Percentiles rank a stretch among this genome's conserved stretches.
Evolutionary conservation across 2,888 invertebrate genomes (phyloP).

Genomic region (Acleris sparsana): DNA sequence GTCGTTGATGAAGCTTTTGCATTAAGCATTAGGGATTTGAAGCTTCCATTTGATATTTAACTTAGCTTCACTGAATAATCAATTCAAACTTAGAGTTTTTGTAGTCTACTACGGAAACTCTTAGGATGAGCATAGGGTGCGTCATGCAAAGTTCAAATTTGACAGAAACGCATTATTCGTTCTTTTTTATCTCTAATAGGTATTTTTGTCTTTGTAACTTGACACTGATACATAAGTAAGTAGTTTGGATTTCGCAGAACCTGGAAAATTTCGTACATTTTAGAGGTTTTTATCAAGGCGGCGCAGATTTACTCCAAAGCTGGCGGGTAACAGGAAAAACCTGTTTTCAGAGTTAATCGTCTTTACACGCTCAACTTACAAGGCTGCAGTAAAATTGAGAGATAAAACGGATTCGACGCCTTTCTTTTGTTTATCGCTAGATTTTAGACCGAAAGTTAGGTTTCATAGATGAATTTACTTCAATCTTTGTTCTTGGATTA

Average conservation of each 20-base stretch:
- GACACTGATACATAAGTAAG: not conserved
- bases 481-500: no score
- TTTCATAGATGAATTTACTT: not conserved
- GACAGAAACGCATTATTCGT: no score
- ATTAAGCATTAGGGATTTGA: not conserved
- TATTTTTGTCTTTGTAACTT: no score
- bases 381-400: slow-evolving; percentile 17
- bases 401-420: slow-evolving; percentile 16
- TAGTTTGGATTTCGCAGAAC: not conserved
- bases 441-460: not conserved
- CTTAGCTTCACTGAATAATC: not conserved
- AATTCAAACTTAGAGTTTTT: not conserved
- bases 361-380: slow-evolving; percentile 32
- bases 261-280: slow-evolving; percentile 5
- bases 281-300: slow-evolving; percentile 24
- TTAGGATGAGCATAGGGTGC: no score
- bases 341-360: slow-evolving; percentile 35
- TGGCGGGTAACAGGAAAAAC: slow-evolving; percentile 33
- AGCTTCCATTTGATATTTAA: not conserved
- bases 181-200: no score
- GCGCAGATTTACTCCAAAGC: slow-evolving; percentile 33
- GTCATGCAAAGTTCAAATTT: no score
- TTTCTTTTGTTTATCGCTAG: slow-evolving; percentile 11
- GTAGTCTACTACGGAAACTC: no score
- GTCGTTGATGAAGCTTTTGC: slow-evolving; percentile 9